Conservation (phyloP, 2,797 vertebrate genomes). For the Microctenopoma steveboyesi region DNA sequence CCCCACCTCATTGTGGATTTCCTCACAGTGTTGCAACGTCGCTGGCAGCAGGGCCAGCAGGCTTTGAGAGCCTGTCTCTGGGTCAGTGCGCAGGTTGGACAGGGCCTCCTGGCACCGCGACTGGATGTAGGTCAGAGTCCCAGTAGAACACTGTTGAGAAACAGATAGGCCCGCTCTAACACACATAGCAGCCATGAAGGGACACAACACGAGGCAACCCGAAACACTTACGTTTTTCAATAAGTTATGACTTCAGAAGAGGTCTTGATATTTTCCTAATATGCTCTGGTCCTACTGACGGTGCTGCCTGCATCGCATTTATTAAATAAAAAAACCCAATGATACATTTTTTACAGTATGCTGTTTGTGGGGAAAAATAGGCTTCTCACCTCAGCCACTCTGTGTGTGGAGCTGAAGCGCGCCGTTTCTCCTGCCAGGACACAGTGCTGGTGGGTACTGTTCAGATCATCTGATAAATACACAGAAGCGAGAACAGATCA, state of each 20-base stretch:
- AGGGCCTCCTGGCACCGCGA: slow-evolving; percentile 87
- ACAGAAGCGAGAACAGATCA: slow-evolving; percentile 23
- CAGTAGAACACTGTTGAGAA: slow-evolving; percentile 87
- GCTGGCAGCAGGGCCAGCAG: slow-evolving; percentile 85
- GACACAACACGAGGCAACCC: neutral
- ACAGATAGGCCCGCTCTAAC: slow-evolving; percentile 22
- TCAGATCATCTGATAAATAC: slow-evolving; percentile 89
- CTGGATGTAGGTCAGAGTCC: slow-evolving; percentile 92
- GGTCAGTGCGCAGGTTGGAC: slow-evolving; percentile 85
- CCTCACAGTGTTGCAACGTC: slow-evolving; percentile 88
- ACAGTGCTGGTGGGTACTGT: slow-evolving; percentile 95
- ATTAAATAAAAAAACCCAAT: too few relatives aligned
- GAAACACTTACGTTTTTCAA: too few relatives aligned
- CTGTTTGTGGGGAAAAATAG: neutral
- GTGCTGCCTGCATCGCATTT: neutral
- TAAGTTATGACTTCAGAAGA: neutral
- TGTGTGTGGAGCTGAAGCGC: slow-evolving; percentile 96
- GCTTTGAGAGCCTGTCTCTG: slow-evolving; percentile 78
- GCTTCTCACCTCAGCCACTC: slow-evolving; percentile 91
- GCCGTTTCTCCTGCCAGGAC: slow-evolving; percentile 90
- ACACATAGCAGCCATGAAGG: slow-evolving; percentile 7
- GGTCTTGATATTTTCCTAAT: neutral
- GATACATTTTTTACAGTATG: neutral
- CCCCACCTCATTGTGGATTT: slow-evolving; percentile 96
- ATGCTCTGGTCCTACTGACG: neutral